Base-by-base conservation (phyloP, 1,140 invertebrate genomes). In the Macrobrachium nipponense region DNA sequence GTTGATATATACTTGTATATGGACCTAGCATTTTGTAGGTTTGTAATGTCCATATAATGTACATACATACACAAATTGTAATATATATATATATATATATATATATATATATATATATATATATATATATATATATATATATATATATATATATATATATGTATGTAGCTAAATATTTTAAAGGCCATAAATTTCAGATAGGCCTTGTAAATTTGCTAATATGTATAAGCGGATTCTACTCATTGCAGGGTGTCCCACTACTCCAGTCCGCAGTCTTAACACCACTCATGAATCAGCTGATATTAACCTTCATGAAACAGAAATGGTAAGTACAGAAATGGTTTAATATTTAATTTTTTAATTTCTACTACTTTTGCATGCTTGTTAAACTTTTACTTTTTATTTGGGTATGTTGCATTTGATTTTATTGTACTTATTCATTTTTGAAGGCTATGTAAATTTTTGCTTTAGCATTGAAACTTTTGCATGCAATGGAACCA, bases 211-310 rank as follows among this genome's bases (percentile, higher is more conserved):
- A 36, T 36, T 36, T 36, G 27, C 1, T 36, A 36, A 36, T 36
- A 36, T 36, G 27, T 36, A 36, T 36, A 36, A 36, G 27, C 27
- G 27, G 27, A 36, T 80, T 86, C 18, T 84, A 23, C 6, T 15
- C 20, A 36, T 82, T 75, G 15, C 87, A 91, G 90, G 90, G 80
- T 91, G 90, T 82, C 90, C 90, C 83, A 90, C 90, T 79, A 91
- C 90, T 64, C 90, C 90, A 82, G 89, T 90, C 27, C 89, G 89
- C 88, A 90, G 89, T 88, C 87, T 90, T 70, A 89, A 89, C 86
- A 88, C 89, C 60, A 89, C 88, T 64, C 76, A 88, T 70, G 89
- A 90, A 73, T 90, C 90, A 20, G 87, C 86, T 58, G 89, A 89
- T 60, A 88, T 80, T 68, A 70, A 87, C 72, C 89, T 86, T 64